Base-by-base conservation (phyloP, 2,797 vertebrate species). In the Pyrocephalus nanus region DNA sequence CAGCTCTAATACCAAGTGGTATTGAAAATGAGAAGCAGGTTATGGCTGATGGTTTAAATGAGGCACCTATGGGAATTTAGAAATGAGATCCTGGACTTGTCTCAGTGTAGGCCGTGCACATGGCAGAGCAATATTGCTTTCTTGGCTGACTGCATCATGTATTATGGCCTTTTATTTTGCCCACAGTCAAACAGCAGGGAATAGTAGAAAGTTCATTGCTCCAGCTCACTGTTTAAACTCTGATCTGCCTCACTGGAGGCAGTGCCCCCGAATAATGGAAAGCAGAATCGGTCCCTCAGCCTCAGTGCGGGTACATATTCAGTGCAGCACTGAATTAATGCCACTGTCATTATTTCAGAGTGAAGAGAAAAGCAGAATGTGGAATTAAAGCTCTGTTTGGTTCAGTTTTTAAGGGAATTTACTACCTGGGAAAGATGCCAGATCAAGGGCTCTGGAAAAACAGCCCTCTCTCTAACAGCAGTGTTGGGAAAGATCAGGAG, bases 1-100 rank as follows among this genome's bases (percentile, higher is more conserved):
- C 88, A 94, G 86, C 93, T 92, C 94, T 95, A 96, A 96, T 97
- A 96, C 95, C 96, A 92, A 96, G 94, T 77, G 92, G 93, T 96
- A 89, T 80, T 94, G 96, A 95, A 97, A 97, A 96, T 95, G 92
- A 97, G 96, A 96, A 94, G 90, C 88, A 90, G 95, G 96, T 96
- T 97, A 96, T 92, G 93, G 96, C 93, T 96, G 95, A 95, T 96
- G 88, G 90, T 93, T 96, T 96, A 96, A 96, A 97, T 96, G 95
- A 95, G 93, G 95, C 66, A 96, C 96, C 95, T 74, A 38, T 95
- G 96, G 96, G 96, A 95, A 95, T 96, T 96, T 77, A 92, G 94
- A 96, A 96, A 96, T 93, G 91, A 96, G 96, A 96, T 96, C 90
- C 94, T 95, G 77, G 90, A 69, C 92, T 93, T 84, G 81, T 95